phyloP scores from a whole-genome alignment of 2,113 vertebrate genomes.

The Hemicordylus capensis region DNA sequence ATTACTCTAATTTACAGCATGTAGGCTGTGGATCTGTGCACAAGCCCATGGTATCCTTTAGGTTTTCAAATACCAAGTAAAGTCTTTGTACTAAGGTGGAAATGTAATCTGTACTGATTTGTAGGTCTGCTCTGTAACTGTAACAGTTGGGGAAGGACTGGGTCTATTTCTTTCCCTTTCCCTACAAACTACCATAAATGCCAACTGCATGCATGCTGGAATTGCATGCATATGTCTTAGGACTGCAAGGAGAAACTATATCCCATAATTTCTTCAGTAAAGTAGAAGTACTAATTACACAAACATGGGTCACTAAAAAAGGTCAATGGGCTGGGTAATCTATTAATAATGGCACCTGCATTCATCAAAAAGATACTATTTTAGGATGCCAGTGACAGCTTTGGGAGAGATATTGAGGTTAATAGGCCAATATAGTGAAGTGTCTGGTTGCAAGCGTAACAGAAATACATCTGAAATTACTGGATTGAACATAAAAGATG shows the following conservation, averaged over 20 bases:
- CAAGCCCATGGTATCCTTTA: not conserved
- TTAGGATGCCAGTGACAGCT: conserved; percentile 9
- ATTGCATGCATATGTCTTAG: not conserved
- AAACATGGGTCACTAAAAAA: conserved; percentile 18
- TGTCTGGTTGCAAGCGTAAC: not conserved
- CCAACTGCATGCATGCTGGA: not conserved
- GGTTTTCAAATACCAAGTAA: not conserved
- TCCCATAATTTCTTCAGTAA: not conserved
- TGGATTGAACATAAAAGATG: conserved; percentile 4
- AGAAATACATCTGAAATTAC: conserved; percentile 32
- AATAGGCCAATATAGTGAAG: conserved; percentile 24
- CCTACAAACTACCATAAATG: not conserved
- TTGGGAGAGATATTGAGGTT: conserved; percentile 9
- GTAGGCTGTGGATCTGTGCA: not conserved
- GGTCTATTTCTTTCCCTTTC: not conserved
- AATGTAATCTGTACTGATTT: not conserved
- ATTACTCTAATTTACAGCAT: not conserved
- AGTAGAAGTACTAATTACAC: conserved; percentile 32
- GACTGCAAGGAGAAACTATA: not conserved
- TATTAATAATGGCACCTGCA: conserved; percentile 54
- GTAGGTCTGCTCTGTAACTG: not conserved
- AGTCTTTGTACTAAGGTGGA: not conserved
- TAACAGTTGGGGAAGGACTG: not conserved
- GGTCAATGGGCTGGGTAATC: conserved; percentile 21
- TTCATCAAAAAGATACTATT: conserved; percentile 40